Percentiles rank a stretch among this genome's conserved stretches.
These are phyloP conservation scores for Lontra canadensis DNA, from an alignment of 2,113 vertebrate species.

Conservation along the genomic window DNA sequence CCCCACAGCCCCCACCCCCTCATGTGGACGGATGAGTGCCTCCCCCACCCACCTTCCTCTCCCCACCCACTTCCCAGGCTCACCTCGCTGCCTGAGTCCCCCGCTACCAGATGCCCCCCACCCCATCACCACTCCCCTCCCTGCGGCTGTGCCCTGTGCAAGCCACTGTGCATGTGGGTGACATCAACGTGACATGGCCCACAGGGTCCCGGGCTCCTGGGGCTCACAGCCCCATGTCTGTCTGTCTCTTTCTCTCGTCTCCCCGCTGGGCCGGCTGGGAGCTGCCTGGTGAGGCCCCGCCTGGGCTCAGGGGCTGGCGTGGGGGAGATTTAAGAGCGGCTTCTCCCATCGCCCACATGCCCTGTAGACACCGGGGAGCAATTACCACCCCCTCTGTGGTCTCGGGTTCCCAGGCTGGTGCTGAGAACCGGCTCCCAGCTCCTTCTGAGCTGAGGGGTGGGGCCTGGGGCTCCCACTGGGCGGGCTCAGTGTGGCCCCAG, in stretches of 20 bases:
- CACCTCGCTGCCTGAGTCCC: background rate
- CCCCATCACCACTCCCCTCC: fast-evolving
- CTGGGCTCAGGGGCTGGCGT: background rate
- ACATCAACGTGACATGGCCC: too few species aligned
- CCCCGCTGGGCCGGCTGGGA: background rate
- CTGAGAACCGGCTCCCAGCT: background rate
- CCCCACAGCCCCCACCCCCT: background rate
- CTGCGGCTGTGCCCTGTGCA: background rate
- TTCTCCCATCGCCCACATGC: slow-evolving; percentile 7
- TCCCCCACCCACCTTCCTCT: background rate
- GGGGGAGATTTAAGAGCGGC: background rate
- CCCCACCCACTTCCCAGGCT: background rate
- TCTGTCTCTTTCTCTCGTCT: background rate
- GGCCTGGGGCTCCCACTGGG: background rate
- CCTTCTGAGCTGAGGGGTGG: background rate
- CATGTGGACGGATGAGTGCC: fast-evolving
- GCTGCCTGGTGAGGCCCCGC: background rate
- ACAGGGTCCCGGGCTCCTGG: background rate
- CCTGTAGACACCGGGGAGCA: background rate
- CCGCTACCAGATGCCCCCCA: fast-evolving
- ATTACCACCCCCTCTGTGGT: slow-evolving; percentile 29
- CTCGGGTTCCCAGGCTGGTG: slow-evolving; percentile 17
- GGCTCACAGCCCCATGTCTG: too few species aligned
- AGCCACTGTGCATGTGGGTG: background rate
- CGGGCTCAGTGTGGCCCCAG: background rate